A percentile compares a stretch with the other conserved stretches of the same genome.
These are phyloP conservation scores for Meiosimyza decipiens DNA, from an alignment of 2,888 invertebrate species.

Conservation along the genomic window DNA sequence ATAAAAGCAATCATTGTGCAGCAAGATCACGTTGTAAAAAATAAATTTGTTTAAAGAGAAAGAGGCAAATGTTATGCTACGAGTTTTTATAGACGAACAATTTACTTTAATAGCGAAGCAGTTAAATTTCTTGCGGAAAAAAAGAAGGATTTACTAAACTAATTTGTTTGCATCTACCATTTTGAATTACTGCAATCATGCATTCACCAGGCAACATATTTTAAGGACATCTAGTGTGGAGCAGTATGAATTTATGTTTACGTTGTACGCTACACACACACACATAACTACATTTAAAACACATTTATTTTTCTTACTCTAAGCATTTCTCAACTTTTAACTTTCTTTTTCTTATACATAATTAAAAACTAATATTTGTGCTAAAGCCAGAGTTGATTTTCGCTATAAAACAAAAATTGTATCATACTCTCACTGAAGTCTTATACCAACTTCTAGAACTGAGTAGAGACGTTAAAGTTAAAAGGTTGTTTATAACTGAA, in stretches of 20 bases:
- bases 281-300: conserved; percentile 30
- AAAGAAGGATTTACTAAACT: not conserved
- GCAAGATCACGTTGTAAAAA: too few species aligned
- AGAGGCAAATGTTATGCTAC: too few species aligned
- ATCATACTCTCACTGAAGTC: too few species aligned
- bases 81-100: too few species aligned
- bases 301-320: conserved; percentile 27
- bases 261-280: conserved; percentile 25
- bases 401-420: conserved; percentile 1
- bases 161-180: not conserved
- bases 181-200: conserved; percentile 11
- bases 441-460: too few species aligned
- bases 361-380: conserved; percentile 30
- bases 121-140: too few species aligned
- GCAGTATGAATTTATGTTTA: conserved; percentile 11
- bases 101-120: too few species aligned
- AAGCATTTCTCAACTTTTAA: not conserved
- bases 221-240: conserved; percentile 10
- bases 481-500: too few species aligned
- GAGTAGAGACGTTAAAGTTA: too few species aligned
- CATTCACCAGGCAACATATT: conserved; percentile 35
- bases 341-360: conserved; percentile 12
- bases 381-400: conserved; percentile 22
- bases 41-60: too few species aligned
- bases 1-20: not conserved